Evolutionary conservation across 2,888 invertebrate species (phyloP), one percentile per base, ranked within the genome.

Genomic region (Ganaspis brasiliensis): DNA sequence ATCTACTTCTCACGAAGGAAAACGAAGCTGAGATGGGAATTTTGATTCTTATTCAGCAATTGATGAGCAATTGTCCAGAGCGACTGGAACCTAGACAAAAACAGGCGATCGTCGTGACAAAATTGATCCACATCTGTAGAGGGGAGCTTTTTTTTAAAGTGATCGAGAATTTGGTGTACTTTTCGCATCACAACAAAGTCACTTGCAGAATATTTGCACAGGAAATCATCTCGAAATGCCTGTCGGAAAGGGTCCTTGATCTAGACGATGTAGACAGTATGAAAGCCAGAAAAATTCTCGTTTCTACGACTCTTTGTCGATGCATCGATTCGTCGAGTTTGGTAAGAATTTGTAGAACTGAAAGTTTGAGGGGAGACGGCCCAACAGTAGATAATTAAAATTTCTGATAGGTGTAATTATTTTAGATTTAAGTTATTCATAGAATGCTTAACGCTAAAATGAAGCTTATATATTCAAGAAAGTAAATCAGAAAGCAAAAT

Each of bases 321-420:
- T 93, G 93, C 73, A 85, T 91, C 74, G 95, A 95, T 89, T 90
- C 89, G 6, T 94, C 95, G 1, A 92, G 93, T 82, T 92, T 93
- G 79, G 93, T 96, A 55, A 75, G 79, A 73, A 19, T 21, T 55
- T 55, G 19, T 55, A 19, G 5, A 31, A n/a, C n/a, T n/a, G n/a
- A n/a, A n/a, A n/a, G n/a, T n/a, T n/a, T n/a, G n/a, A n/a, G n/a
- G n/a, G n/a, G n/a, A n/a, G n/a, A n/a, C n/a, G n/a, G n/a, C n/a
- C n/a, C n/a, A n/a, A n/a, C n/a, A n/a, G n/a, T n/a, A n/a, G n/a
- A n/a, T n/a, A n/a, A n/a, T n/a, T n/a, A n/a, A n/a, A n/a, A n/a
- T n/a, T n/a, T n/a, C n/a, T n/a, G n/a, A n/a, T n/a, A n/a, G n/a
- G n/a, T n/a, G n/a, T n/a, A n/a, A n/a, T n/a, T n/a, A n/a, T n/a